Base-by-base conservation (phyloP, 1,140 invertebrate genomes). In the Stenopsyche tienmushanensis region DNA sequence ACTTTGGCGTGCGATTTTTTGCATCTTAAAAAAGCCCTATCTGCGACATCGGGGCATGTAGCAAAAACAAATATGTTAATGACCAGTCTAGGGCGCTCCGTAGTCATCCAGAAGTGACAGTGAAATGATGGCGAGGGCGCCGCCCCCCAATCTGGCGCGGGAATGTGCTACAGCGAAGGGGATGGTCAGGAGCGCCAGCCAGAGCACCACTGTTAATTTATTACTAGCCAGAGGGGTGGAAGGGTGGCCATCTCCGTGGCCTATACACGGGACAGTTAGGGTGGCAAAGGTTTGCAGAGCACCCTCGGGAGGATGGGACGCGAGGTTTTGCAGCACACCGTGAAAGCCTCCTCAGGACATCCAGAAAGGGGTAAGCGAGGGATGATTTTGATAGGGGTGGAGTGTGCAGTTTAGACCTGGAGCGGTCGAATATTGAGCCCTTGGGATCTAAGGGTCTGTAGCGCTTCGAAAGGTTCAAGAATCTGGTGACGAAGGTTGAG, bases 41-140 rank as follows among this genome's bases (percentile, higher is more conserved):
- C 39, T 41, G 39, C 17, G 18, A n/a, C n/a, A n/a, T n/a, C n/a
- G 29, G 7, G 29, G 29, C 29, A 5, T 34, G 29, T 13, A 34
- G 67, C 64, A 70, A 70, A 70, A 70, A 67, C 68, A 65, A 62
- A 70, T 70, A 70, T 70, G 68, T 70, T 70, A 70, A 70, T 70
- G 53, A 26, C 2, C 7, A 17, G 23, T 18, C 2, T 18, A 18
- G 62, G 55, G 50, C 25, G 52, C 58, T 54, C 45, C 55, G 55
- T 49, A 70, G 68, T 66, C 68, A 70, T 70, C 65, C 64, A 70
- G 65, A 70, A 70, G 68, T 70, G 68, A 70, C 68, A 70, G 68
- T 49, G 64, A 67, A 70, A 70, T 70, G 68, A 70, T 70, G 68
- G 68, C 57, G 55, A 41, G 42, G 62, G 55, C 18, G 47, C 62